Base-by-base conservation (phyloP, 2,113 vertebrate genomes). In the Chloropsis cyanopogon region DNA sequence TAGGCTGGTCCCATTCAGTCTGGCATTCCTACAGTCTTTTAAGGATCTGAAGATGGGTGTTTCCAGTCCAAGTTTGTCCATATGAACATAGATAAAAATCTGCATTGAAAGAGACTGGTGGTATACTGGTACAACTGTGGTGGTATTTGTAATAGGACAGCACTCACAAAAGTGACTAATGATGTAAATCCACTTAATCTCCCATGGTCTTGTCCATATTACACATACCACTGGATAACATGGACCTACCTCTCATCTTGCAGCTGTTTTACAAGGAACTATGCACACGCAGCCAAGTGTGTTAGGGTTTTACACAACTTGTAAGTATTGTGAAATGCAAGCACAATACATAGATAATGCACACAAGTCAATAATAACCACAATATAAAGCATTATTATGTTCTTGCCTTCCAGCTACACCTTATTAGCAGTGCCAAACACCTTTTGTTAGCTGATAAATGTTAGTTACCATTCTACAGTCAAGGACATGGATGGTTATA, bases 401-500 rank as follows among this genome's bases (percentile, higher is more conserved):
- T 17, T 42, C 21, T 72, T 61, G 42, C 47, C 60, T 84, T 75
- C 24, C 80, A 86, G 35, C 60, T 22, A 33, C 7, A 72, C 35
- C 42, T 59, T 61, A 85, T 16, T 42, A 89, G 47, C 39, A 82
- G 29, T 18, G 85, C 14, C 42, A 28, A 87, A 79, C 47, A 66
- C 20, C 29, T 44, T 60, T 73, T 49, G 41, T 72, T 94, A 95
- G 59, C 24, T 53, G 24, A 90, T 61, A 85, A 92, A 88, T 35
- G 24, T 56, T 85, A 86, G 82, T 98, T 96, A 98, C 98, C 80
- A 96, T 98, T 73, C 98, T 97, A 97, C 99, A 99, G 94, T 99
- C 98, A 57, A 98, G 98, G 69, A 98, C 97, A 14, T 98, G 98
- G 70, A 99, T 97, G 12, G 97, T 98, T 94, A 99, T 88, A 4